Base-by-base conservation (phyloP, 2,113 vertebrate species). In the Dicrurus megarhynchus region DNA sequence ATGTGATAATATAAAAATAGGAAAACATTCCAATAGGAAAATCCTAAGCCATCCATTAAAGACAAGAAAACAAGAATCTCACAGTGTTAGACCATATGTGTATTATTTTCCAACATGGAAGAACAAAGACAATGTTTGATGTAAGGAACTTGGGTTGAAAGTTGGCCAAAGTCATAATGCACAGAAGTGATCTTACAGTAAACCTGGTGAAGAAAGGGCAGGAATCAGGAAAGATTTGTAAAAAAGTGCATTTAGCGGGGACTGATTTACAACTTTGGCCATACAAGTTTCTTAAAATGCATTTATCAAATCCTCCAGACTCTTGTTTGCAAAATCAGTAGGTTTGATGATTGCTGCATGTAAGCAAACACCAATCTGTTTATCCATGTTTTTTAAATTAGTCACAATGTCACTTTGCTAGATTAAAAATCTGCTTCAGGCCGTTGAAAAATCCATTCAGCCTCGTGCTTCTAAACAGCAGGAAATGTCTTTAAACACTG, bases 41-140 rank as follows among this genome's bases (percentile, higher is more conserved):
- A 53, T 27, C 21, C 27, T 64, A 64, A 69, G 16, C 7, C 8
- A 6, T 22, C 8, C 50, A 32, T 26, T 26, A 41, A 18, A 85
- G 22, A 17, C 22, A 53, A 69, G 28, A 73, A 71, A 42, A 56
- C 3, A 39, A 53, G 10, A 42, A 73, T 41, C 14, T 64, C n/a
- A 56, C 8, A 13, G 6, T 28, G 17, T n/a, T 52, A 32, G 13
- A 32, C 23, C 18, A 71, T 4, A 30, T 0, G 3, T 17, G 4
- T 6, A 47, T 67, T 71, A 16, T 63, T 59, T 41, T 44, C 41
- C 63, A 77, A 2, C 32, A 33, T 0, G 2, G 65, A 64, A 78
- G 19, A 53, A 63, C 14, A 68, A 69, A 74, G 17, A 12, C 6
- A 70, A 3, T 42, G 50, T 75, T 42, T 57, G 33, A 74, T 47